Conservation (phyloP, 2,113 vertebrate genomes). For the Noctilio leporinus region DNA sequence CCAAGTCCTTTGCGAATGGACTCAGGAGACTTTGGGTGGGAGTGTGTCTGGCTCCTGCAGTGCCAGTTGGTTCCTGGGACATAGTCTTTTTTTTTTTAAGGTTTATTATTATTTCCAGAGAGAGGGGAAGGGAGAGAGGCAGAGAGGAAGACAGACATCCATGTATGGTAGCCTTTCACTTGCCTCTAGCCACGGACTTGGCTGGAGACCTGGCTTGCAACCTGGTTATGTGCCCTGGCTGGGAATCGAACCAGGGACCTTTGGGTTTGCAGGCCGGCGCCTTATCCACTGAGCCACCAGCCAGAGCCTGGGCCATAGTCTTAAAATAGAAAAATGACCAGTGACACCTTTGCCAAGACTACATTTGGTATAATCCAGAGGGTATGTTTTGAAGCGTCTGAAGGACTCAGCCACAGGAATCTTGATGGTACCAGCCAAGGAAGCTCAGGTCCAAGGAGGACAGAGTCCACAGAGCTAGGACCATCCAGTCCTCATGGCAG, state of each 20-base stretch:
- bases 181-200: no score
- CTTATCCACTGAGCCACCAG: no score
- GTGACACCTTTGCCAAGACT: constrained; percentile 43
- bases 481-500: constrained; percentile 49
- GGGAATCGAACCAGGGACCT: no score
- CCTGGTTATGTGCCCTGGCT: no score
- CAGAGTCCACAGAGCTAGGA: constrained; percentile 47
- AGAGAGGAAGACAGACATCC: no score
- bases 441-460: constrained; percentile 56
- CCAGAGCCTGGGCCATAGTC: constrained; percentile 45
- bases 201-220: no score
- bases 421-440: constrained; percentile 56
- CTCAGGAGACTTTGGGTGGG: constrained; percentile 18
- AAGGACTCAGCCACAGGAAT: constrained; percentile 65
- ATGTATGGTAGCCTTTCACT: no score
- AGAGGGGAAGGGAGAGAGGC: no score
- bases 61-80: constrained; percentile 60
- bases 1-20: not conserved
- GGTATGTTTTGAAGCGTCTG: constrained; percentile 63
- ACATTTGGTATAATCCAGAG: constrained; percentile 55
- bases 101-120: no score
- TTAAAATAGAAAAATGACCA: constrained; percentile 74
- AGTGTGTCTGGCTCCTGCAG: constrained; percentile 19
- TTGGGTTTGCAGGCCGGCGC: no score
- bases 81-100: no score